Conservation (phyloP, 1,140 invertebrate genomes). For the Platorchestia sp. region DNA sequence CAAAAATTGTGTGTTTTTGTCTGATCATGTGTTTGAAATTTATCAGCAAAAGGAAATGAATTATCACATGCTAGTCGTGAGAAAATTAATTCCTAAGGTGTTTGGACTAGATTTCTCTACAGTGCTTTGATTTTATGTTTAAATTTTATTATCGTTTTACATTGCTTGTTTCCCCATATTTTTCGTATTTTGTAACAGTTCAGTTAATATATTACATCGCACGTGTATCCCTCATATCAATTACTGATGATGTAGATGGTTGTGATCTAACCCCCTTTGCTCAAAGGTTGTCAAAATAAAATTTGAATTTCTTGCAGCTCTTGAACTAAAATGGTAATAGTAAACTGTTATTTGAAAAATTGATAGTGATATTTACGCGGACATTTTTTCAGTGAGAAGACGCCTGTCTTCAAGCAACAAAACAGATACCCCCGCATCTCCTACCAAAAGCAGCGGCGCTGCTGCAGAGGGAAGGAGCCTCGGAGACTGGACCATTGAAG, state of each 20-base stretch:
- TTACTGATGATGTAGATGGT: neutral
- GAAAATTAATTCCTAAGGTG: no score
- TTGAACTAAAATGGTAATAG: neutral
- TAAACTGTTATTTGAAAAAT: neutral
- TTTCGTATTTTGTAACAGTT: neutral
- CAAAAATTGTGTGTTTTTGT: no score
- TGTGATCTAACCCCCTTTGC: neutral
- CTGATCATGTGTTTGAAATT: no score
- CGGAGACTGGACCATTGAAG: constrained; percentile 76
- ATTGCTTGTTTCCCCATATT: neutral
- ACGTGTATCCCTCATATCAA: neutral
- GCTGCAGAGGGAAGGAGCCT: neutral
- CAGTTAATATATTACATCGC: neutral
- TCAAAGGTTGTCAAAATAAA: neutral
- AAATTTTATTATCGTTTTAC: neutral
- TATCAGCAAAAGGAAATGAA: no score
- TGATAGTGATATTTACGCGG: neutral
- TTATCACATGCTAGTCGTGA: no score
- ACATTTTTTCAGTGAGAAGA: constrained; percentile 57
- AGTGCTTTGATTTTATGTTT: neutral
- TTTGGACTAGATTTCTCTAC: no score
- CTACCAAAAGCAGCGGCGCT: neutral
- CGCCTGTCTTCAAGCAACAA: neutral
- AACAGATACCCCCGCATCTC: neutral
- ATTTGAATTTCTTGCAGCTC: neutral